A percentile compares a stretch with the other conserved stretches of the same genome.
Conservation (phyloP, 2,113 vertebrate species). For the Hippocampus abdominalis region DNA sequence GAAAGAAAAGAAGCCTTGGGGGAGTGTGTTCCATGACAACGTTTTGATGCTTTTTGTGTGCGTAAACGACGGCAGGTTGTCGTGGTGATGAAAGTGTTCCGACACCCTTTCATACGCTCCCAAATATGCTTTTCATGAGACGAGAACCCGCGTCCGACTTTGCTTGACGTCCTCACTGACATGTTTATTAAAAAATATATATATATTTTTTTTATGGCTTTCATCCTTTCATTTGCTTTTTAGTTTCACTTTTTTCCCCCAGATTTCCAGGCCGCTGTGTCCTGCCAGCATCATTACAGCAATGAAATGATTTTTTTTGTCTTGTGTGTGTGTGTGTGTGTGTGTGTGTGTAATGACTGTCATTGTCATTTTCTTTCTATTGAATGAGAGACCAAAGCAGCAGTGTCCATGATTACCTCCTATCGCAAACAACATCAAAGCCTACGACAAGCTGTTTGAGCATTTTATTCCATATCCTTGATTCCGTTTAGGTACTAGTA, state of each 20-base stretch:
- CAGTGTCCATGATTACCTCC: neutral
- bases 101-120: slow-evolving; percentile 1
- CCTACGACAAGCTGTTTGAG: neutral
- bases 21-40: neutral
- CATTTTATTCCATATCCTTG: neutral
- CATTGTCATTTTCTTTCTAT: neutral
- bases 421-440: neutral
- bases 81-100: slow-evolving; percentile 4
- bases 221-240: slow-evolving; percentile 3
- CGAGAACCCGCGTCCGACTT: neutral
- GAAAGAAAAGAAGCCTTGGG: neutral
- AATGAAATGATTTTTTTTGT: neutral
- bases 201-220: neutral
- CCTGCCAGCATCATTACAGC: neutral
- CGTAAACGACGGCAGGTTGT: neutral
- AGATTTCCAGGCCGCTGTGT: neutral
- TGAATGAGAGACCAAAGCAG: neutral
- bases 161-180: neutral
- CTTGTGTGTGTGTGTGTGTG: neutral
- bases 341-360: neutral
- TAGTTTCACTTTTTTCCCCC: neutral
- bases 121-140: neutral
- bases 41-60: neutral
- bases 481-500: neutral
- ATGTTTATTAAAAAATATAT: neutral